Evolutionary conservation across 2,888 invertebrate species (phyloP).

Genomic region (Thereva unica): DNA sequence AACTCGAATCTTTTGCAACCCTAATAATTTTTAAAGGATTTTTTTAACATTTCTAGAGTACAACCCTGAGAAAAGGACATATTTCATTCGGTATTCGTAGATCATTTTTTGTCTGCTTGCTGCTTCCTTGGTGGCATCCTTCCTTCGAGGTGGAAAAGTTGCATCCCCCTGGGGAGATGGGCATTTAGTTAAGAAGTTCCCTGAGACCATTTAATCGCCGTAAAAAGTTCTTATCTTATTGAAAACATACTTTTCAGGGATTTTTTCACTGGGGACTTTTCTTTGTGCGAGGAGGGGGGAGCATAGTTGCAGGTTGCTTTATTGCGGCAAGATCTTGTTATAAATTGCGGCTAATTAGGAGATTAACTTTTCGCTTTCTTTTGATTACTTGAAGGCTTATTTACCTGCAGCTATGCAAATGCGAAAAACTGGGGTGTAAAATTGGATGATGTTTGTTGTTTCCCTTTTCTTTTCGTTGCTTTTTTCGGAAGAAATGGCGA

Average conservation of each 20-base stretch:
- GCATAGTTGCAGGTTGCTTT: constrained; percentile 18
- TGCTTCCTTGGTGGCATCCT: constrained; percentile 8
- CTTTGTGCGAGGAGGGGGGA: not conserved
- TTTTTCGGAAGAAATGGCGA: no score
- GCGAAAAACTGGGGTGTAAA: constrained; percentile 1
- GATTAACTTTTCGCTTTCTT: constrained; percentile 38
- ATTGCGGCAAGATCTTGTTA: constrained; percentile 23
- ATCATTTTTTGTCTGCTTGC: constrained; percentile 4
- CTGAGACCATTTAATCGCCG: constrained; percentile 40
- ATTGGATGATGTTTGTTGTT: not conserved
- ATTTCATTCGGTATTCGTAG: not conserved
- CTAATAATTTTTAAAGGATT: no score
- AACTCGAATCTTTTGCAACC: no score
- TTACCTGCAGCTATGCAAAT: constrained; percentile 29
- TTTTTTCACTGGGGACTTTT: constrained; percentile 10
- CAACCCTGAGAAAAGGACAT: no score
- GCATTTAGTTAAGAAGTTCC: constrained; percentile 21
- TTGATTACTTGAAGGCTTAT: constrained; percentile 25
- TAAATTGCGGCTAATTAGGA: constrained; percentile 42
- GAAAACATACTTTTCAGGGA: constrained; percentile 39
- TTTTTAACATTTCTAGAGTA: no score
- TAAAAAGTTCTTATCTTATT: constrained; percentile 43
- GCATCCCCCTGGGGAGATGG: constrained; percentile 5
- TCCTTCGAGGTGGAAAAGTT: constrained; percentile 18
- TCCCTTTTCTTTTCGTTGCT: no score